phyloP scores from a whole-genome alignment of 92 coral and sea anemone species.

The Heliopora coerulea region DNA sequence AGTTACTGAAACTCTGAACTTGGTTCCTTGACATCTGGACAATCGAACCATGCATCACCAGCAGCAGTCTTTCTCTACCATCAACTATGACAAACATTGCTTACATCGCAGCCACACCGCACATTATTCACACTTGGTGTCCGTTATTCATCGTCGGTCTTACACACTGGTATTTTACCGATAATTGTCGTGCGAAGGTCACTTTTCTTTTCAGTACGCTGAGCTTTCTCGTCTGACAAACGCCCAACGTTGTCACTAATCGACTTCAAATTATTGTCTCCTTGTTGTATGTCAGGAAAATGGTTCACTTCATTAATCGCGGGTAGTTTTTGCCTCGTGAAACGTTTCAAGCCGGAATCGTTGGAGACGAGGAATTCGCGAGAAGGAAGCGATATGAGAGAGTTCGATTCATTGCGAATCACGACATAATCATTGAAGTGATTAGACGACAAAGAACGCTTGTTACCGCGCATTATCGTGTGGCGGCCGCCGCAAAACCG shows the following conservation, averaged over 20 bases:
- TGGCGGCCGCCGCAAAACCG: conserved; percentile 97
- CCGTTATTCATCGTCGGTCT: not conserved
- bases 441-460: conserved; percentile 73
- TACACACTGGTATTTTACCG: conserved; percentile 5
- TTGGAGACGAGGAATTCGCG: conserved; percentile 87
- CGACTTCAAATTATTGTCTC: not conserved
- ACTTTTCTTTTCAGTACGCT: not conserved
- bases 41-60: too few species aligned
- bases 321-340: conserved; percentile 6
- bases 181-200: not conserved
- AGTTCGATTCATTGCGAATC: conserved; percentile 75
- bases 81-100: too few species aligned
- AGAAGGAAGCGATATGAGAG: conserved; percentile 72
- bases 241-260: not conserved
- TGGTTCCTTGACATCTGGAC: too few species aligned
- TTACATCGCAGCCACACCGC: too few species aligned
- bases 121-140: too few species aligned
- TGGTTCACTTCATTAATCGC: conserved; percentile 7
- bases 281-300: conserved; percentile 5
- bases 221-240: not conserved
- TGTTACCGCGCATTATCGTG: conserved; percentile 89
- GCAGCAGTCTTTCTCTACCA: too few species aligned
- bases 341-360: conserved; percentile 40
- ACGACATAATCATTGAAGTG: conserved; percentile 87
- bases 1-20: too few species aligned